A percentile compares a stretch with the other conserved stretches of the same genome.
These are phyloP conservation scores for Trissoscelio sp. DNA, from an alignment of 2,888 invertebrate species.

Conservation along the genomic window DNA sequence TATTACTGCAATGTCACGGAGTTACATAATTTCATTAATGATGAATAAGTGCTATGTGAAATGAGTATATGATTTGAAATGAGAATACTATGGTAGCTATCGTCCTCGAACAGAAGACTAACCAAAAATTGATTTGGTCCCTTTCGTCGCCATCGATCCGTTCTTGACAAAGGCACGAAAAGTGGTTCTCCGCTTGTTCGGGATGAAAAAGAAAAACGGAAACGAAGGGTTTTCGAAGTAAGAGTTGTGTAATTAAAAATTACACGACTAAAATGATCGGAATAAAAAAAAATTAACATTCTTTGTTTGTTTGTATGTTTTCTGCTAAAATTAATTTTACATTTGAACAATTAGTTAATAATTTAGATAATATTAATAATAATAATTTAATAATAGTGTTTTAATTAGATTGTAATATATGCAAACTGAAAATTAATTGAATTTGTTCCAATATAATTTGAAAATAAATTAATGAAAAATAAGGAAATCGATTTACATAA, in stretches of 20 bases:
- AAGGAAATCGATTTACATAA: no score
- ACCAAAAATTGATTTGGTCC: conserved; percentile 33
- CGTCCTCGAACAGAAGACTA: conserved; percentile 1
- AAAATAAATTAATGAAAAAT: no score
- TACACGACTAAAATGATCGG: background rate
- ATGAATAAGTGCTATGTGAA: background rate
- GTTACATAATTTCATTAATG: background rate
- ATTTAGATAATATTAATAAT: no score
- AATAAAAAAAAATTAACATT: no score
- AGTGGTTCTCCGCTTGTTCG: conserved; percentile 19
- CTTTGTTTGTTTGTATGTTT: no score
- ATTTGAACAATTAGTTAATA: no score
- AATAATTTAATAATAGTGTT: no score
- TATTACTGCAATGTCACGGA: background rate
- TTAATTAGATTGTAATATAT: no score
- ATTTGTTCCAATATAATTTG: no score
- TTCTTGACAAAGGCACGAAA: conserved; percentile 35
- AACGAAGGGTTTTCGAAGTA: conserved; percentile 25
- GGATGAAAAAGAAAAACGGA: conserved; percentile 40
- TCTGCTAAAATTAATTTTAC: no score
- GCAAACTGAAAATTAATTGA: no score
- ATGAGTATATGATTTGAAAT: no score
- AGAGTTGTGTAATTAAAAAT: conserved; percentile 11
- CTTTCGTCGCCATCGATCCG: conserved; percentile 31
- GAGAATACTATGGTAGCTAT: conserved; percentile 13